Percentiles rank a stretch among this genome's conserved stretches.
phyloP scores from a whole-genome alignment of 2,797 vertebrate species.

The Leptatherina wallacei region DNA sequence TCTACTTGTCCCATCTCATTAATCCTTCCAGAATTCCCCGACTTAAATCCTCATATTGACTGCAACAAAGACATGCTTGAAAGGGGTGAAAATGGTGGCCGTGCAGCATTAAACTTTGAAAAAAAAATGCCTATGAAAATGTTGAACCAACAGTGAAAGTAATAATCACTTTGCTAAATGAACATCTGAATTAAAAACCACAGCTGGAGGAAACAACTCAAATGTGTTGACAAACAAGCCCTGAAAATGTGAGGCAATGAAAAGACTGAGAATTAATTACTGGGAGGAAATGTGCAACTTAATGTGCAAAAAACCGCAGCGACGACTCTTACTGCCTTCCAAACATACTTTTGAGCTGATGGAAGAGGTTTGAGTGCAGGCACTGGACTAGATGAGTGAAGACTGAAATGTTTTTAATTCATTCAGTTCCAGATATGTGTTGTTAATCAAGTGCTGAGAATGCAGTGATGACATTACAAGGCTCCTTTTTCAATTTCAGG shows the following conservation, averaged over 20 bases:
- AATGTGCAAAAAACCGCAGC: conserved; percentile 54
- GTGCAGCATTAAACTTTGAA: conserved; percentile 10
- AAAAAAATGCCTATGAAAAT: conserved; percentile 22
- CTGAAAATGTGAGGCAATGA: conserved; percentile 51
- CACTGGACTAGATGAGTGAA: conserved; percentile 7
- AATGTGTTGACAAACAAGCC: conserved; percentile 69
- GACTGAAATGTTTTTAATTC: not conserved
- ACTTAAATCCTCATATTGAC: conserved; percentile 6
- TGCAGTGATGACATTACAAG: not conserved
- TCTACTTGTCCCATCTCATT: conserved; percentile 1
- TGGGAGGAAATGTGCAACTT: conserved; percentile 52
- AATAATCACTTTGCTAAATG: conserved; percentile 39
- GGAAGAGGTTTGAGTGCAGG: conserved; percentile 27
- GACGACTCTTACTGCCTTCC: conserved; percentile 38
- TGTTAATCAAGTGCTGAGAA: not conserved
- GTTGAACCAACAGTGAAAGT: conserved; percentile 34
- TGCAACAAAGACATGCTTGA: conserved; percentile 9
- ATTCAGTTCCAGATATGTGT: not conserved
- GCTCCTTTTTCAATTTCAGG: not conserved
- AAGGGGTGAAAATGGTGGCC: conserved; percentile 9
- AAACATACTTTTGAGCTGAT: conserved; percentile 50
- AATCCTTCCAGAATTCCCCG: conserved; percentile 15
- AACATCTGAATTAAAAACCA: conserved; percentile 42
- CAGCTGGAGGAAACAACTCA: conserved; percentile 41
- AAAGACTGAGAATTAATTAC: conserved; percentile 52